phyloP scores from a whole-genome alignment of 64 coral and sea anemone species.

The Hydrozoanthus tunicans region DNA sequence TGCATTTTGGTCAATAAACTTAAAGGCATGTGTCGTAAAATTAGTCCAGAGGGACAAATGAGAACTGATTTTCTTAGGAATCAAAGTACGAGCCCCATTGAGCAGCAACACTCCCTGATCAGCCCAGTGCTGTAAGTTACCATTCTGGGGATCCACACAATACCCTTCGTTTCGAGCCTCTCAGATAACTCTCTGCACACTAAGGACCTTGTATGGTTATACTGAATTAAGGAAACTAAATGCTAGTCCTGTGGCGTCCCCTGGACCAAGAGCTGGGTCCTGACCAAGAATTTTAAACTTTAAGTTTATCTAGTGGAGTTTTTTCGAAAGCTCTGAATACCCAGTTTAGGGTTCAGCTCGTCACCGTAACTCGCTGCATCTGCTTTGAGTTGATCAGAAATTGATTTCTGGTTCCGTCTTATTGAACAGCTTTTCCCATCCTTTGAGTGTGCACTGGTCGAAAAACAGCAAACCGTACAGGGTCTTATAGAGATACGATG shows the following conservation, averaged over 20 bases:
- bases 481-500: neutral
- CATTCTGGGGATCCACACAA: neutral
- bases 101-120: no score
- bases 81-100: no score
- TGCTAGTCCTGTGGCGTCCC: neutral
- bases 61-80: no score
- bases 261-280: slow-evolving; percentile 3
- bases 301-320: slow-evolving; percentile 32
- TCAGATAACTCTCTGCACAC: slow-evolving; percentile 20
- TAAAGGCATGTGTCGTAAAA: no score
- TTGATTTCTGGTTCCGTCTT: slow-evolving; percentile 22
- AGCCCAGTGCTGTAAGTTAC: no score
- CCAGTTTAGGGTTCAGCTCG: slow-evolving; percentile 37
- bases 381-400: slow-evolving; percentile 26
- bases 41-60: no score
- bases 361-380: slow-evolving; percentile 12
- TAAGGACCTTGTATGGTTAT: neutral
- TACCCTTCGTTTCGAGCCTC: slow-evolving; percentile 32
- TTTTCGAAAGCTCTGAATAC: slow-evolving; percentile 38
- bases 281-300: neutral
- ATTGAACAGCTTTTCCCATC: slow-evolving; percentile 30
- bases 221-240: neutral
- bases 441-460: neutral
- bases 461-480: neutral
- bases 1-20: no score